Conservation (phyloP, 1,140 invertebrate species). For the Babylonia areolata region DNA sequence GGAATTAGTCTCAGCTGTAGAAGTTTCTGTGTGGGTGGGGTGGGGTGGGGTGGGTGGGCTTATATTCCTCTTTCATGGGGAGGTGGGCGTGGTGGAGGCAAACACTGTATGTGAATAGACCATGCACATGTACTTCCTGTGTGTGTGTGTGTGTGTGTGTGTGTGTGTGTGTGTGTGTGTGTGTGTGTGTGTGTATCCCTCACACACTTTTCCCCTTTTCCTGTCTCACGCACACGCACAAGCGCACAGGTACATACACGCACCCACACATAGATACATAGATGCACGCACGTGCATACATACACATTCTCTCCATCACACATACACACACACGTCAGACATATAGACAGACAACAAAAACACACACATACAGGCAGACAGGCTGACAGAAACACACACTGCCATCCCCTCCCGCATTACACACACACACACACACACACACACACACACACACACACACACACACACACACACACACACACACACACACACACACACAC, state of each 20-base stretch:
- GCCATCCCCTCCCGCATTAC: neutral
- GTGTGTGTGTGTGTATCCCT: too few species aligned
- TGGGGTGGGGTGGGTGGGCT: too few species aligned
- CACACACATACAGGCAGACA: slow-evolving; percentile 4
- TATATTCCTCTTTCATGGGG: too few species aligned
- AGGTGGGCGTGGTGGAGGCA: too few species aligned
- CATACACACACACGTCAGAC: slow-evolving; percentile 6
- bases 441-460: neutral
- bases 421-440: slow-evolving; percentile 28
- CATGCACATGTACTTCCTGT: too few species aligned
- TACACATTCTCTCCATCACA: neutral
- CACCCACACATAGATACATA: slow-evolving; percentile 24
- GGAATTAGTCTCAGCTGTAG: too few species aligned
- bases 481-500: slow-evolving; percentile 24
- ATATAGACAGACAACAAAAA: neutral
- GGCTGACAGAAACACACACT: neutral
- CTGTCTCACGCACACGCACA: slow-evolving; percentile 10
- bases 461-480: neutral
- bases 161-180: too few species aligned
- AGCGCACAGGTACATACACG: neutral
- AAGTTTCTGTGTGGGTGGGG: too few species aligned
- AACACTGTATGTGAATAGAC: too few species aligned
- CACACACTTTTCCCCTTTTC: too few species aligned
- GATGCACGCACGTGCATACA: neutral
- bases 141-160: too few species aligned